Evolutionary conservation across 92 coral and sea anemone genomes (phyloP).

Genomic region (Chrysogorgia sp.): DNA sequence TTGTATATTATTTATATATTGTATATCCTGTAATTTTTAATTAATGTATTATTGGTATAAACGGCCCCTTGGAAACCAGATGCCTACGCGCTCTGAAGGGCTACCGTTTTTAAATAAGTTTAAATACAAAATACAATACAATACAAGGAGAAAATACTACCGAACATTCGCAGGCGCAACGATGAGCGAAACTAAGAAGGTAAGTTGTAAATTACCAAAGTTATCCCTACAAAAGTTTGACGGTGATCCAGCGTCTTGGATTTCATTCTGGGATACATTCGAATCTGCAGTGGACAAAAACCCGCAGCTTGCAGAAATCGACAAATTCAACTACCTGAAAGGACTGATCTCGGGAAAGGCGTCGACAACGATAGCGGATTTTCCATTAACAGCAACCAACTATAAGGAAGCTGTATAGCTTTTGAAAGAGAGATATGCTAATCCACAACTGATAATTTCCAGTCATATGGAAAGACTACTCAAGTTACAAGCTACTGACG

Average conservation of each 20-base stretch:
- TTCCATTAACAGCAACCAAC: not conserved
- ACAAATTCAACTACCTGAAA: slow-evolving; percentile 23
- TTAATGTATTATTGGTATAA: too few relatives aligned
- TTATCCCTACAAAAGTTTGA: slow-evolving; percentile 20
- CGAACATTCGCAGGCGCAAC: too few relatives aligned
- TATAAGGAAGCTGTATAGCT: not conserved
- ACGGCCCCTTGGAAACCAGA: too few relatives aligned
- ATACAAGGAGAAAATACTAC: too few relatives aligned
- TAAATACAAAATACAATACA: too few relatives aligned
- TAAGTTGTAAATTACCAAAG: slow-evolving; percentile 13
- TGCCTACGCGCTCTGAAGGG: too few relatives aligned
- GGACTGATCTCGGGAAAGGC: slow-evolving; percentile 13
- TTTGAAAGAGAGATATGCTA: not conserved
- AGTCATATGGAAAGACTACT: not conserved
- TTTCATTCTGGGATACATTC: slow-evolving; percentile 32
- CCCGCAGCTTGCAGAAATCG: not conserved
- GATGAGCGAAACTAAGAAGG: too few relatives aligned
- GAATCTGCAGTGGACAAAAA: slow-evolving; percentile 27
- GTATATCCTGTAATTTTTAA: too few relatives aligned
- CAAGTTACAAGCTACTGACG: too few relatives aligned
- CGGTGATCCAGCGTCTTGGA: slow-evolving; percentile 13
- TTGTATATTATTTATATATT: too few relatives aligned
- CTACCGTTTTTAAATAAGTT: too few relatives aligned
- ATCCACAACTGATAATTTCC: not conserved
- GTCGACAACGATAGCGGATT: not conserved